A percentile compares a stretch with the other conserved stretches of the same genome.
Conservation (phyloP, 2,797 vertebrate genomes). For the Lacerta viridis region DNA sequence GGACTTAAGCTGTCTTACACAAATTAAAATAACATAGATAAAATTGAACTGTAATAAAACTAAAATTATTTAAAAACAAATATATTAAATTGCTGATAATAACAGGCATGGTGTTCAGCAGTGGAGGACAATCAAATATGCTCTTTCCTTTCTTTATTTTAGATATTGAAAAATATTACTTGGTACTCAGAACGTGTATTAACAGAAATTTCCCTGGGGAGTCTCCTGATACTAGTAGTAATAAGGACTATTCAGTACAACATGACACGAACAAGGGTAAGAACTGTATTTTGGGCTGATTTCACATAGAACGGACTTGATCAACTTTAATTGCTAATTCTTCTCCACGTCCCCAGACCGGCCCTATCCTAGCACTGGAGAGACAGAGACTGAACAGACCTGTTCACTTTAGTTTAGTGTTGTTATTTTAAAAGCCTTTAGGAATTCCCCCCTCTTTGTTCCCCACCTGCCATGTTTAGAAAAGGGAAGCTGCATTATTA, state of each 20-base stretch:
- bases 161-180: slow-evolving; percentile 94
- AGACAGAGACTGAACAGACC: background rate
- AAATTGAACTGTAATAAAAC: too few species aligned
- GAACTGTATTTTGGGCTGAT: background rate
- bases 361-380: background rate
- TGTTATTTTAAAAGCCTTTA: background rate
- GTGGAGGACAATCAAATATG: background rate
- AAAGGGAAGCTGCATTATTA: background rate
- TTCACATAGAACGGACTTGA: rapidly evolving
- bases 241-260: slow-evolving; percentile 99
- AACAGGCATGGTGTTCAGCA: background rate
- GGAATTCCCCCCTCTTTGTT: background rate
- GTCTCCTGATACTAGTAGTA: slow-evolving; percentile 95
- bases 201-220: slow-evolving; percentile 97
- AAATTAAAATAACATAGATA: too few species aligned
- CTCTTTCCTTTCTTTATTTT: slow-evolving; percentile 42
- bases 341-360: background rate
- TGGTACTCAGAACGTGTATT: slow-evolving; percentile 97
- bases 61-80: too few species aligned
- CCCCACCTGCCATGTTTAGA: background rate
- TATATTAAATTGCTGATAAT: too few species aligned
- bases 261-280: slow-evolving; percentile 98
- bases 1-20: too few species aligned
- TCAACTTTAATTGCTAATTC: background rate
- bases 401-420: background rate